These are phyloP conservation scores for Eristalis pertinax DNA, from an alignment of 2,888 invertebrate genomes.

Conservation along the genomic window DNA sequence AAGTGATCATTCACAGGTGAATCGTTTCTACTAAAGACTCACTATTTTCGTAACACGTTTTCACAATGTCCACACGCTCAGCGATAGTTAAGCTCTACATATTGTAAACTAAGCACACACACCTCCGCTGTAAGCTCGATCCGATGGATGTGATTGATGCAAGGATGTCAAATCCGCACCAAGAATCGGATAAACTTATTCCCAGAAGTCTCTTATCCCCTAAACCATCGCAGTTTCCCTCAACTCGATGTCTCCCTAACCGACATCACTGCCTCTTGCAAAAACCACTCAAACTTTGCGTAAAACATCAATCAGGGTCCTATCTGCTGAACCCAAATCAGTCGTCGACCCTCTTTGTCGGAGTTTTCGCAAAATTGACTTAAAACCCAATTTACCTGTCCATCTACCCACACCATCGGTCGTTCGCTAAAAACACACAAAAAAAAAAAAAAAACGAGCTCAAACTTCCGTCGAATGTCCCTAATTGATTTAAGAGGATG, in stretches of 20 bases:
- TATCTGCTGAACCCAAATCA: neutral
- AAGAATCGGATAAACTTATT: too few relatives aligned
- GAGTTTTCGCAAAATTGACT: neutral
- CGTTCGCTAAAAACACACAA: neutral
- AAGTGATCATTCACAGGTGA: too few relatives aligned
- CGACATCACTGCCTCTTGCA: too few relatives aligned
- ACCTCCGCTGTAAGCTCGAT: too few relatives aligned
- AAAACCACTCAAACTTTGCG: neutral
- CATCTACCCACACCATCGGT: neutral
- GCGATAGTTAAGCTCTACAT: too few relatives aligned
- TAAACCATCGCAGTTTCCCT: neutral
- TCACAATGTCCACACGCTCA: too few relatives aligned
- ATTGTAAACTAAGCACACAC: too few relatives aligned
- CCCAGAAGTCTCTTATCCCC: neutral
- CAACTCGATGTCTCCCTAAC: neutral
- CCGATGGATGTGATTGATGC: too few relatives aligned
- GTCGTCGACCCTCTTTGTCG: neutral
- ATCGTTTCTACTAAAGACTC: too few relatives aligned
- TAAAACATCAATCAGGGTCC: neutral
- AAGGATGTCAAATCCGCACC: too few relatives aligned
- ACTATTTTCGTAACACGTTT: too few relatives aligned
- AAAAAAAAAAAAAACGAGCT: neutral
- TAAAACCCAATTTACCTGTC: conserved; percentile 11
- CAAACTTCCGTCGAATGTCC: conserved; percentile 26
- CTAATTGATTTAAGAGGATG: conserved; percentile 35